These are phyloP conservation scores for Pseudococcus jackbeardsleyi DNA, from an alignment of 2,888 invertebrate species.

Conservation along the genomic window DNA sequence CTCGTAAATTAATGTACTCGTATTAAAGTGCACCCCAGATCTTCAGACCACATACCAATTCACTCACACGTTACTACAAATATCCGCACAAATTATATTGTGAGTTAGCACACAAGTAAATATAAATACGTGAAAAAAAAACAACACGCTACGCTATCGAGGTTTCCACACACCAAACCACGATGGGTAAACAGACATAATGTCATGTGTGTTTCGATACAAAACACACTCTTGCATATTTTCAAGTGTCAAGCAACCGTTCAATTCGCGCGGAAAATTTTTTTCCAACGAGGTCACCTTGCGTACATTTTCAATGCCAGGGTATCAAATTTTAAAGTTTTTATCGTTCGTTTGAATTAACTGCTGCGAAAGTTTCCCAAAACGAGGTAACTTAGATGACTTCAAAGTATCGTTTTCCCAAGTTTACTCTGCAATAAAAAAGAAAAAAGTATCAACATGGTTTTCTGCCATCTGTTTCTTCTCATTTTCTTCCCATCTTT, in stretches of 20 bases:
- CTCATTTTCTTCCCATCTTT: not conserved
- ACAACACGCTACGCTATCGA: constrained; percentile 5
- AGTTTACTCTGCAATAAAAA: not conserved
- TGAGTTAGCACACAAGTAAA: constrained; percentile 61
- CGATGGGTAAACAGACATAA: constrained; percentile 32
- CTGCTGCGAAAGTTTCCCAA: not conserved
- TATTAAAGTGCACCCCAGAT: constrained; percentile 49
- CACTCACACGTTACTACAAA: not conserved
- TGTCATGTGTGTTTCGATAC: constrained; percentile 51
- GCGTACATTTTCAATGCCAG: not conserved
- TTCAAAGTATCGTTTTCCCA: constrained; percentile 3
- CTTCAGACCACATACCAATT: constrained; percentile 56
- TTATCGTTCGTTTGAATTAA: constrained; percentile 11
- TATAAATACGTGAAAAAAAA: not conserved
- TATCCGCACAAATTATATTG: constrained; percentile 58
- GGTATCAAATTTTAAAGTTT: not conserved
- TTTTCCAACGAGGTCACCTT: not conserved
- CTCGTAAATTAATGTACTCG: constrained; percentile 51
- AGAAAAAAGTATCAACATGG: not conserved
- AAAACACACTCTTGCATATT: constrained; percentile 32
- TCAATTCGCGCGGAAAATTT: constrained; percentile 7
- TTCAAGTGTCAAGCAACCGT: constrained; percentile 33
- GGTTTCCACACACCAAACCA: not conserved
- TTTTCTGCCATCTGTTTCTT: constrained; percentile 2
- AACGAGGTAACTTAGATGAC: not conserved